Percentiles rank a stretch among this genome's conserved stretches.
These are phyloP conservation scores for Marmota monax DNA, from an alignment of 2,113 vertebrate species.

Conservation along the genomic window DNA sequence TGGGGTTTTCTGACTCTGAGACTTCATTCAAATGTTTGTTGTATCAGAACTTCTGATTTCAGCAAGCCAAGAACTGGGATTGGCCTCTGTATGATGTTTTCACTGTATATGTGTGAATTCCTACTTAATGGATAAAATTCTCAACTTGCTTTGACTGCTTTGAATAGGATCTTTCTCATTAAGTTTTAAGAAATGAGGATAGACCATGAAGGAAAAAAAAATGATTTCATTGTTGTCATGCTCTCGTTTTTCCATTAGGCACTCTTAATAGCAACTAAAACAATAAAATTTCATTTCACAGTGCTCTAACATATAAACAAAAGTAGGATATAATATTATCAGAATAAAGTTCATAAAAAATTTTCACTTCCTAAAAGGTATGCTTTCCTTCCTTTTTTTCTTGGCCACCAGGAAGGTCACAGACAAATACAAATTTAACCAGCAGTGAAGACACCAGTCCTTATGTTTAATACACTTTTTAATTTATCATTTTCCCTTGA, in stretches of 20 bases:
- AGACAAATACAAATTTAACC: neutral
- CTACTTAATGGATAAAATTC: neutral
- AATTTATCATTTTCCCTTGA: neutral
- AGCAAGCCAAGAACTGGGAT: neutral
- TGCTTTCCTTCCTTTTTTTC: neutral
- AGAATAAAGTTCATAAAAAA: neutral
- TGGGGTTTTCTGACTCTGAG: neutral
- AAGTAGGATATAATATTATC: neutral
- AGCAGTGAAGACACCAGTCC: neutral
- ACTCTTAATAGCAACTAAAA: neutral
- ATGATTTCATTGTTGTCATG: neutral
- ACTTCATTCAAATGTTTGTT: neutral
- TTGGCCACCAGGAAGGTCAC: neutral
- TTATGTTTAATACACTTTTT: neutral
- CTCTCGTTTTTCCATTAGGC: neutral
- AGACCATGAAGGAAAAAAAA: neutral
- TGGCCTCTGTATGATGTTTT: neutral
- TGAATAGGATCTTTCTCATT: neutral
- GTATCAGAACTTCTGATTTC: neutral
- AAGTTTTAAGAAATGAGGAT: neutral
- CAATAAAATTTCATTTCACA: conserved; percentile 7
- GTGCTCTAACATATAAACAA: neutral
- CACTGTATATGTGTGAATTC: neutral
- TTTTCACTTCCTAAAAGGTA: conserved; percentile 20
- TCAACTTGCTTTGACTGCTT: neutral